Evolutionary conservation across 35 echinoderm and acorn worm genomes (phyloP).

Genomic region (Heliocidaris tuberculata): DNA sequence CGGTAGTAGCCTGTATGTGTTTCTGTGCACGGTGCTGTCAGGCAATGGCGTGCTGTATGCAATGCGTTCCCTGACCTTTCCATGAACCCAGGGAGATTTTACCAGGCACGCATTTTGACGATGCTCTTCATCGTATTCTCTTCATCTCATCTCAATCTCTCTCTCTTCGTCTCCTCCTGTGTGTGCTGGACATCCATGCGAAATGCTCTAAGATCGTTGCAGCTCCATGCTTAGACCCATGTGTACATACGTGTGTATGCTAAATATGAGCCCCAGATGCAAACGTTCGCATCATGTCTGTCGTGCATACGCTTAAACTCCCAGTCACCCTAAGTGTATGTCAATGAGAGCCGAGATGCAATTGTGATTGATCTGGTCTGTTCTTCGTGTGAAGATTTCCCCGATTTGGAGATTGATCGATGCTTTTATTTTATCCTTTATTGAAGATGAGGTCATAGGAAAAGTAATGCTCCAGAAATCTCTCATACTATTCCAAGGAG

Average conservation of each 20-base stretch:
- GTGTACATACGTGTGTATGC: background rate
- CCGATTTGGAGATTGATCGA: background rate
- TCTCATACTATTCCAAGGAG: background rate
- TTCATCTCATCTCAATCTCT: background rate
- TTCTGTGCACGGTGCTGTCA: background rate
- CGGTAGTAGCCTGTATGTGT: background rate
- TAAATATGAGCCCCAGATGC: background rate
- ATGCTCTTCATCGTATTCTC: background rate
- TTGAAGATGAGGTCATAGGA: background rate
- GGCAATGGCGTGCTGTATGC: background rate
- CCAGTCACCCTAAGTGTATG: background rate
- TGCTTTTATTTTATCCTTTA: background rate
- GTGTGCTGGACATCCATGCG: background rate
- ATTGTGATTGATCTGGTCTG: background rate
- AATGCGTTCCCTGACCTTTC: constrained; percentile 1
- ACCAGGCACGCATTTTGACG: background rate
- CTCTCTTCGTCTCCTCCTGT: background rate
- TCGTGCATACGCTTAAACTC: background rate
- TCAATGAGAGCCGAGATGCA: background rate
- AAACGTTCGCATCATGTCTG: background rate
- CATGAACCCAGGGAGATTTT: background rate
- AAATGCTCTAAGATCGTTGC: background rate
- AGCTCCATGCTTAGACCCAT: background rate
- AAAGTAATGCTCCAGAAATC: background rate
- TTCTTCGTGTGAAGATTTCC: background rate